Base-by-base conservation (phyloP, 1,140 invertebrate species). In the Lucilia sericata region DNA sequence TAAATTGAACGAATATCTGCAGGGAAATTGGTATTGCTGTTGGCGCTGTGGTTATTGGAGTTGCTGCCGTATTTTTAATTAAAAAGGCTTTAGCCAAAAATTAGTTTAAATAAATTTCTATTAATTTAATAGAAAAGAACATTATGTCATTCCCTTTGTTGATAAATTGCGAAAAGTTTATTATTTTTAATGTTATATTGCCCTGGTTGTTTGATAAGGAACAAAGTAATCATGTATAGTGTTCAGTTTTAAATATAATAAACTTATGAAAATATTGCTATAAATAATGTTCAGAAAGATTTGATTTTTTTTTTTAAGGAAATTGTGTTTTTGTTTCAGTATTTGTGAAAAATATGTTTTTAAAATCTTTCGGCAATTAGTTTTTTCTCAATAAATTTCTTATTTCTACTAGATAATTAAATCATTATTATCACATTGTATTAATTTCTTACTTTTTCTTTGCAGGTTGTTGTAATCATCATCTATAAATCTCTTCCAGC, bases 21-120 rank as follows among this genome's bases (percentile, higher is more conserved):
- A 89, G 87, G 42, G 80, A 88, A 86, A 84, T 88, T 88, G 87
- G 91, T 88, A 83, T 92, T 86, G 89, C 88, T 86, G 51, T 86
- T 87, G 78, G 76, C 87, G 82, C 87, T 42, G 84, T 91, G 30
- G 51, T 91, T 7, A 84, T 92, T 47, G 92, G 91, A 19, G 49
- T 92, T 36, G 88, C 86, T 0, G 65, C 88, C 13, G 85, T 90
- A 65, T 89, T 88, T 85, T 80, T 85, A 30, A 76, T 89, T 34
- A 86, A 85, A 70, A 47, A 74, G 42, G 13, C 17, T 74, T 21
- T 83, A 74, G 21, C 70, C 21, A 83, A 74, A 25, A 83, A 75
- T 49, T 82, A 82, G 42, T 60, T 19, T 36, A 49, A 51, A 17
- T 60, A 49, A 51, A 17, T 60, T 60, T 60, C 55, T 60, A 60